Evolutionary conservation across 1,140 invertebrate species (phyloP).

Genomic region (Ptiloglossa arizonensis): DNA sequence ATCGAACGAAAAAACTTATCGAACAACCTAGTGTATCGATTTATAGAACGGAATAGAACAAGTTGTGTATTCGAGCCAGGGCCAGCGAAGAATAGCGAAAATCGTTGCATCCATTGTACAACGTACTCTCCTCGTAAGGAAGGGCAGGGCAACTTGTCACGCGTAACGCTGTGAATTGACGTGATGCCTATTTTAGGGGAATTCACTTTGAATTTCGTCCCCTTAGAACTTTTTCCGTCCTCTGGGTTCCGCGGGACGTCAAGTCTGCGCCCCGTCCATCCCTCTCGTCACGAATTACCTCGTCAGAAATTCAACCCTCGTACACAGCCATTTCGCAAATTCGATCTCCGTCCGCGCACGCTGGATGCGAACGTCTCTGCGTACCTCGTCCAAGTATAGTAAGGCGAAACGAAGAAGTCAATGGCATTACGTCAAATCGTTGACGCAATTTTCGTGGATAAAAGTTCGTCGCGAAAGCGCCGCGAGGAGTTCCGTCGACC

Average conservation of each 20-base stretch:
- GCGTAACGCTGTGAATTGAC: slow-evolving; percentile 46
- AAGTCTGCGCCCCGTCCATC: slow-evolving; percentile 17
- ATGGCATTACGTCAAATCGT: slow-evolving; percentile 41
- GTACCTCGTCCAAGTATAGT: slow-evolving; percentile 43
- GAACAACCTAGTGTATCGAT: no score
- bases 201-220: slow-evolving; percentile 64
- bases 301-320: slow-evolving; percentile 79
- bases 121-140: background rate
- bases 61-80: background rate
- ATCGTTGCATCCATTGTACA: background rate
- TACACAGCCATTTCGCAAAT: slow-evolving; percentile 79
- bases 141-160: slow-evolving; percentile 43
- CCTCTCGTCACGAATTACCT: slow-evolving; percentile 74
- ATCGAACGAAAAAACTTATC: no score
- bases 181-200: slow-evolving; percentile 55
- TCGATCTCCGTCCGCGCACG: slow-evolving; percentile 75
- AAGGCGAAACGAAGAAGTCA: slow-evolving; percentile 47
- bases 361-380: slow-evolving; percentile 60
- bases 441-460: slow-evolving; percentile 34
- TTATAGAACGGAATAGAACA: no score
- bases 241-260: slow-evolving; percentile 47
- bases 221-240: slow-evolving; percentile 57
- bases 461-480: slow-evolving; percentile 19
- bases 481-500: background rate
- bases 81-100: background rate